phyloP scores from a whole-genome alignment of 2,888 invertebrate genomes.

The Ptilodon capucinus region DNA sequence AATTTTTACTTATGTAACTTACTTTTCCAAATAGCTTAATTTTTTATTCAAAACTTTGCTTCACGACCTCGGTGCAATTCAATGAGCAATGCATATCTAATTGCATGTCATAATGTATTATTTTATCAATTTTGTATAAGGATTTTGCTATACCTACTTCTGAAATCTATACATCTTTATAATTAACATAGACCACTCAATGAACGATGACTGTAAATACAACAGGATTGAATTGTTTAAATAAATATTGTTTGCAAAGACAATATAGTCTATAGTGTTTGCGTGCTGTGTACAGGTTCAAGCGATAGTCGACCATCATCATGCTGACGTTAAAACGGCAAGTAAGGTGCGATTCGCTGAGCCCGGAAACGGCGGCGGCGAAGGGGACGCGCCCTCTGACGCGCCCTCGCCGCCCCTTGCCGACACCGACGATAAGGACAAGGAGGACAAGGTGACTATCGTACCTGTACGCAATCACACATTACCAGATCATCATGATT shows the following conservation, averaged over 20 bases:
- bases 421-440: slow-evolving; percentile 72
- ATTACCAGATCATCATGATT: background rate
- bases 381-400: slow-evolving; percentile 69
- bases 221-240: no score
- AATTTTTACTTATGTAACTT: no score
- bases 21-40: background rate
- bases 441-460: slow-evolving; percentile 77
- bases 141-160: no score
- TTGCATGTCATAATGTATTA: no score
- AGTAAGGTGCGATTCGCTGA: slow-evolving; percentile 95
- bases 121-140: no score
- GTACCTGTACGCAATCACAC: slow-evolving; percentile 9
- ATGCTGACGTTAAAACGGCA: slow-evolving; percentile 89
- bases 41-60: background rate
- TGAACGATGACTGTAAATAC: no score
- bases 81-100: no score
- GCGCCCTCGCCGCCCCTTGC: slow-evolving; percentile 76
- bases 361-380: slow-evolving; percentile 74
- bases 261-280: background rate
- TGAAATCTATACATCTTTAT: no score
- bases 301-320: slow-evolving; percentile 95
- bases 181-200: no score
- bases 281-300: slow-evolving; percentile 87
- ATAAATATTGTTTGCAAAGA: no score
- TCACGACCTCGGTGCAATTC: background rate